Percentiles rank a stretch among this genome's conserved stretches.
Evolutionary conservation across 2,797 vertebrate genomes (phyloP).

Genomic region (Florisuga fusca): DNA sequence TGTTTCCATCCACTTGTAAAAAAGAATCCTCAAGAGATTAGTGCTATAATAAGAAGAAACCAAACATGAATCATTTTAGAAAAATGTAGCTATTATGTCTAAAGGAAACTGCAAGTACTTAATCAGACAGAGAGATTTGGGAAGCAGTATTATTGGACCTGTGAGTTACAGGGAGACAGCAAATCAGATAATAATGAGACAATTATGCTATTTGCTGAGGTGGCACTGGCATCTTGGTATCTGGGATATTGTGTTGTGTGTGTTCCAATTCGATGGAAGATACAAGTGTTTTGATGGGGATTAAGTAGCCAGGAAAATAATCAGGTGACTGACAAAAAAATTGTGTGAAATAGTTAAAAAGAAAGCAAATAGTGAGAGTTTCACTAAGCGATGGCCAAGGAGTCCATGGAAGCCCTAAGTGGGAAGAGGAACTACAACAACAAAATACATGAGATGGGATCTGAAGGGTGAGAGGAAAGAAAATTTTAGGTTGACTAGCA

Average conservation of each 20-base stretch:
- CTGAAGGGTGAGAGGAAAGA: not conserved
- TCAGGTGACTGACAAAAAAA: not conserved
- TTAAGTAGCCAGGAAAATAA: not conserved
- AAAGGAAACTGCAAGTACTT: slow-evolving; percentile 46
- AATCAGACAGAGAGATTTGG: slow-evolving; percentile 3
- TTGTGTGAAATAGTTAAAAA: not conserved
- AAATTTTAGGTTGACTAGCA: not conserved
- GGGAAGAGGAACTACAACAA: not conserved
- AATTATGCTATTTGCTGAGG: not conserved
- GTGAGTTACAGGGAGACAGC: not conserved
- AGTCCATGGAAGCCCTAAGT: not conserved
- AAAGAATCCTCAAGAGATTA: slow-evolving; percentile 52
- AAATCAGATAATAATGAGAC: not conserved
- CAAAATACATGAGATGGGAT: not conserved
- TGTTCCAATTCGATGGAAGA: not conserved
- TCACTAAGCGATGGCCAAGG: not conserved
- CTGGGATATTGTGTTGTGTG: not conserved
- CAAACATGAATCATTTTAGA: slow-evolving; percentile 61
- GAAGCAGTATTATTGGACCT: slow-evolving; percentile 7
- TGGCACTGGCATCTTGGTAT: not conserved
- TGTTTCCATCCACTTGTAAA: slow-evolving; percentile 57
- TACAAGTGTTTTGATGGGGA: not conserved
- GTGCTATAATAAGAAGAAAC: slow-evolving; percentile 59
- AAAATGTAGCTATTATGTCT: slow-evolving; percentile 54
- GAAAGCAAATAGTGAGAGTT: not conserved